Base-by-base conservation (phyloP, 2,797 vertebrate genomes). In the Argentina silus region DNA sequence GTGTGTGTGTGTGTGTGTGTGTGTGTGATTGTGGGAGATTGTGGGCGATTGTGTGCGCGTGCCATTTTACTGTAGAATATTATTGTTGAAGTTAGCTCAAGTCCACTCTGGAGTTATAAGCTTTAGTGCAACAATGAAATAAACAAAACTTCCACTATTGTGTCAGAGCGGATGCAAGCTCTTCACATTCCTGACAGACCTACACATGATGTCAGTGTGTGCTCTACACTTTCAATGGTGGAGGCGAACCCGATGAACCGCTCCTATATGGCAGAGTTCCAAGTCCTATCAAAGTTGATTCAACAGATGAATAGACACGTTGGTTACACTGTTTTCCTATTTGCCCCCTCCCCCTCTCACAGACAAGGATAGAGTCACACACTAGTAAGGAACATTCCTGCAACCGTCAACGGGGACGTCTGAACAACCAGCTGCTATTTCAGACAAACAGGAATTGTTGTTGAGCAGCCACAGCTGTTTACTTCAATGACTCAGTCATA, bases 261-360 rank as follows among this genome's bases (percentile, higher is more conserved):
- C 10, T 0, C 59, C 72, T 50, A 6, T 90, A 87, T 90, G 88
- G 88, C 83, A 0, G 6, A 9, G 0, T 15, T 78, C 85, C 88
- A 87, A 84, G 78, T 85, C 81, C 74, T 76, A 72, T 84, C 85
- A 89, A 78, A 87, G 87, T 85, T 86, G 78, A 86, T 80, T 69
- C 75, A 74, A 12, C 61, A 75, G 77, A 79, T 86, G 70, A 86
- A 83, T 71, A 87, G 81, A 78, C 75, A 63, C 77, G 78, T 85
- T 85, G 53, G 61, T 23, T 42, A 44, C 44, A 51, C 67, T 27
- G 19, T 55, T 56, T 47, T 21, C 3, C 42, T 9, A 23, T 23
- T 14, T 8, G 19, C 15, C 64, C 17, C 61, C 36, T 45, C 21
- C 44, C 21, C 48, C 50, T 44, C 53, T 57, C 10, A 44, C 17